A percentile compares a stretch with the other conserved stretches of the same genome.
These are phyloP conservation scores for Cecidostiba fungosa DNA, from an alignment of 2,888 invertebrate species.

Conservation along the genomic window DNA sequence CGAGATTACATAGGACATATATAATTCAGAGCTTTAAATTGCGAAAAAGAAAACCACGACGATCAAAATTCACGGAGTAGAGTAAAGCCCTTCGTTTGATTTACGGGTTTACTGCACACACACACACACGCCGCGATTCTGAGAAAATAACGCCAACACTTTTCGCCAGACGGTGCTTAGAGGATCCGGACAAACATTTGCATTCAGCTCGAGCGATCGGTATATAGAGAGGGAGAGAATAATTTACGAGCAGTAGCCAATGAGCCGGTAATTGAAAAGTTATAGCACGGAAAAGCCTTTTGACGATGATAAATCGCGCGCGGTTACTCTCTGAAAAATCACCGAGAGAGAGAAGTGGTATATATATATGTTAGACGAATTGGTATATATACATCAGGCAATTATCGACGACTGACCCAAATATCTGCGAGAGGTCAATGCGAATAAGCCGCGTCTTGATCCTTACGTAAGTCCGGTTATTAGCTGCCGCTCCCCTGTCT, in stretches of 20 bases:
- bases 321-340: not conserved
- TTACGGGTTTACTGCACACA: too few species aligned
- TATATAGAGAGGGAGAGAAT: not conserved
- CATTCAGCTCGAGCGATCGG: not conserved
- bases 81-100: too few species aligned
- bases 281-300: not conserved
- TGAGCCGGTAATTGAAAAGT: slow-evolving; percentile 32
- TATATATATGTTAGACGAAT: not conserved
- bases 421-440: slow-evolving; percentile 8
- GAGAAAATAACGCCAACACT: too few species aligned
- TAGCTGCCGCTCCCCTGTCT: not conserved
- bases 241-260: slow-evolving; percentile 24
- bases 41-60: too few species aligned
- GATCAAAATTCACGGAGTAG: too few species aligned
- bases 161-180: not conserved
- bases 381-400: not conserved
- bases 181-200: slow-evolving; percentile 7
- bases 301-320: slow-evolving; percentile 1
- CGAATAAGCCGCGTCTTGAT: not conserved
- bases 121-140: too few species aligned
- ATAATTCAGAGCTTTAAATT: too few species aligned
- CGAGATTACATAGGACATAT: too few species aligned
- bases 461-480: slow-evolving; percentile 7
- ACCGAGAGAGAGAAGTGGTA: not conserved
- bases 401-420: slow-evolving; percentile 27